phyloP scores from a whole-genome alignment of 2,888 invertebrate species.

The Aspidiotus rigidus region DNA sequence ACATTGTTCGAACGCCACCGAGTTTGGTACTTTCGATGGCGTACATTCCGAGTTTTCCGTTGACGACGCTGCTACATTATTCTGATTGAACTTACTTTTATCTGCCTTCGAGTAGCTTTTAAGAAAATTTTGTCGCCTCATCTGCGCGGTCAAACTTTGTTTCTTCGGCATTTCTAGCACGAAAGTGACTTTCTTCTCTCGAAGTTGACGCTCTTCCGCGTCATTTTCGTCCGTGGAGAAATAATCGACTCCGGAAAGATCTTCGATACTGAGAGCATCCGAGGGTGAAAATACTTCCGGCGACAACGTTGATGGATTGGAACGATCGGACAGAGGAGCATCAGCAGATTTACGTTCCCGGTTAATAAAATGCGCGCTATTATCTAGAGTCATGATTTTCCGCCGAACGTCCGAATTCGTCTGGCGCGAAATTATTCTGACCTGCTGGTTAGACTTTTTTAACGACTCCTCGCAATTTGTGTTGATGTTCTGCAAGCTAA shows the following conservation, averaged over 20 bases:
- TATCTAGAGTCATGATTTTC: too few relatives aligned
- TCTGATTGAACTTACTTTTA: not conserved
- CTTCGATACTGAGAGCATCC: too few relatives aligned
- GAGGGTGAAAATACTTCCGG: too few relatives aligned
- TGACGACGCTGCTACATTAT: too few relatives aligned
- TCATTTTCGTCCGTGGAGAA: not conserved
- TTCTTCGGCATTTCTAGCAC: not conserved
- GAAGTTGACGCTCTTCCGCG: too few relatives aligned
- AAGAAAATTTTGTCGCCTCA: slow-evolving; percentile 18
- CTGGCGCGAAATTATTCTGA: too few relatives aligned
- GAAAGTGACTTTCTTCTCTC: slow-evolving; percentile 23
- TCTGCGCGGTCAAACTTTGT: slow-evolving; percentile 5
- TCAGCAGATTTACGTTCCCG: too few relatives aligned
- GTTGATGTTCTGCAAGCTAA: too few relatives aligned
- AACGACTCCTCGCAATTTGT: too few relatives aligned
- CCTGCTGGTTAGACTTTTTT: too few relatives aligned
- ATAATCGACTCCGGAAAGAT: not conserved
- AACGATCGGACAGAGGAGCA: not conserved
- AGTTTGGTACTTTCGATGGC: not conserved
- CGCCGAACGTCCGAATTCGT: too few relatives aligned
- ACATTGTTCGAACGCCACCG: not conserved
- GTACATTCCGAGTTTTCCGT: not conserved
- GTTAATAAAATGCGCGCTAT: too few relatives aligned
- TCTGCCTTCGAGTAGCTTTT: slow-evolving; percentile 12
- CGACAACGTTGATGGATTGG: not conserved